These are phyloP conservation scores for Arrhamphus sclerolepis DNA, from an alignment of 2,797 vertebrate genomes.

Conservation along the genomic window DNA sequence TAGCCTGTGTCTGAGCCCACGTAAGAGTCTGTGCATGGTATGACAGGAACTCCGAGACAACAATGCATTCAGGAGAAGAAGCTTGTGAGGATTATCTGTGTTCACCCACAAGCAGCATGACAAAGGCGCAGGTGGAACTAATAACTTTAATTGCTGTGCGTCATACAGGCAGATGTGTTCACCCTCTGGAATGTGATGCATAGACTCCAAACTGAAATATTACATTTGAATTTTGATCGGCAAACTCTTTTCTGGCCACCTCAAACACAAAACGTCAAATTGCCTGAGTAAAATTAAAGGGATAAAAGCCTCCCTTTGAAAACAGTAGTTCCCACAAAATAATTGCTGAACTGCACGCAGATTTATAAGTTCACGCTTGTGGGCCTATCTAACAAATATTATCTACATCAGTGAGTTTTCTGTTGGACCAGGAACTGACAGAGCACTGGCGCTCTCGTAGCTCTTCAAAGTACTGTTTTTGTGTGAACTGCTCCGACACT, in stretches of 20 bases:
- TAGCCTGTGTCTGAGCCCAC: no score
- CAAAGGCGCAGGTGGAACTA: no score
- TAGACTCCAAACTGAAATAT: no score
- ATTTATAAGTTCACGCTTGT: not conserved
- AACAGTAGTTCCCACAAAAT: not conserved
- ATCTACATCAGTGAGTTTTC: not conserved
- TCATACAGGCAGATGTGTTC: no score
- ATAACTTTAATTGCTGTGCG: no score
- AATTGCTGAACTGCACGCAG: not conserved
- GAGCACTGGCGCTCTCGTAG: conserved; percentile 28
- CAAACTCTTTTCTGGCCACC: not conserved
- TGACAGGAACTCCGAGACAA: no score
- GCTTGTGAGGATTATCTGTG: no score
- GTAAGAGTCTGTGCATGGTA: no score
- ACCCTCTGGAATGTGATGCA: no score
- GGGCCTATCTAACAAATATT: conserved; percentile 1
- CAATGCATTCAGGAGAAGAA: no score
- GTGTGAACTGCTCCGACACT: conserved; percentile 55
- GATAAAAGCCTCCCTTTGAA: conserved; percentile 4
- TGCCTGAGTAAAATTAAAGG: not conserved
- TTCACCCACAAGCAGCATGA: no score
- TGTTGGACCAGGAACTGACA: conserved; percentile 14
- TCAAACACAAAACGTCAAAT: not conserved
- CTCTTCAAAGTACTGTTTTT: conserved; percentile 61
- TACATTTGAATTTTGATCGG: not conserved